A percentile compares a stretch with the other conserved stretches of the same genome.
Conservation (phyloP, 2,797 vertebrate genomes). For the Gambelia wislizenii region DNA sequence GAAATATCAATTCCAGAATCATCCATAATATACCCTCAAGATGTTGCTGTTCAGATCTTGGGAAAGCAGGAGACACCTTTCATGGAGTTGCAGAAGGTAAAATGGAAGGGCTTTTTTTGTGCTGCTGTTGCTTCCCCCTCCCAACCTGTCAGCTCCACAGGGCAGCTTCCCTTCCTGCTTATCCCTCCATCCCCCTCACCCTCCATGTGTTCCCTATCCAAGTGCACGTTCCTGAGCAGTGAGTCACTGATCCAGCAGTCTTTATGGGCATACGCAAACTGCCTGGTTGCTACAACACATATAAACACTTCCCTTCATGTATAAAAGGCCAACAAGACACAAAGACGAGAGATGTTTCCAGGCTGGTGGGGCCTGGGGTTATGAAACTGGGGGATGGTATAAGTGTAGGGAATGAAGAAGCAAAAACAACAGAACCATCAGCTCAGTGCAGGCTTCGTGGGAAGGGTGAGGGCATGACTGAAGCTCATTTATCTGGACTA, state of each 20-base stretch:
- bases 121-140: neutral
- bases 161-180: slow-evolving; percentile 10
- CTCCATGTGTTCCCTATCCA: slow-evolving; percentile 19
- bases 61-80: neutral
- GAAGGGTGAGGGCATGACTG: neutral
- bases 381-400: neutral
- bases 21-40: too few relatives aligned
- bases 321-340: slow-evolving; percentile 59
- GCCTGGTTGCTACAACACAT: slow-evolving; percentile 74
- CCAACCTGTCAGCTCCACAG: neutral
- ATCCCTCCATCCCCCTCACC: neutral
- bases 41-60: neutral
- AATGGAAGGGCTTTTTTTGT: neutral
- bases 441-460: neutral
- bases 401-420: neutral
- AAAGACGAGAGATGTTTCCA: slow-evolving; percentile 58
- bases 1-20: neutral
- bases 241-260: slow-evolving; percentile 65
- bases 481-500: neutral
- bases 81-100: neutral
- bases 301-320: slow-evolving; percentile 67
- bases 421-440: neutral
- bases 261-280: slow-evolving; percentile 37
- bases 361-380: slow-evolving; percentile 18
- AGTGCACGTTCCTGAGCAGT: slow-evolving; percentile 62